Conservation (phyloP, 2,797 vertebrate genomes). For the Lagodon rhomboides region DNA sequence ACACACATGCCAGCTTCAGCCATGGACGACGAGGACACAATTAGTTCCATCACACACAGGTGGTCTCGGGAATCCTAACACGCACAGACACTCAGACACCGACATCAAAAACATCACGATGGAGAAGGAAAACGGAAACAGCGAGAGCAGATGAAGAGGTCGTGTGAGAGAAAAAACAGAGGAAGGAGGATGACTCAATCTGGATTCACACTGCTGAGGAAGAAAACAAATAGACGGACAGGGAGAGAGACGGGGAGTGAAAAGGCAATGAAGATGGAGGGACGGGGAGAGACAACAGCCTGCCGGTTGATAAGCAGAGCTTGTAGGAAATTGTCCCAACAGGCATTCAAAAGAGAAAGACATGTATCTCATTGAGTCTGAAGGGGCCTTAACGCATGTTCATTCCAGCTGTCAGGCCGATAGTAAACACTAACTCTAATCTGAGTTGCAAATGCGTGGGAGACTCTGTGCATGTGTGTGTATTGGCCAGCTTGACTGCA, state of each 20-base stretch:
- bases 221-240: slow-evolving; percentile 31
- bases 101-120: slow-evolving; percentile 3
- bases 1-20: background rate
- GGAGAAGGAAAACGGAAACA: slow-evolving; percentile 3
- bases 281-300: slow-evolving; percentile 21
- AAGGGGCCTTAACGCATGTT: slow-evolving; percentile 52
- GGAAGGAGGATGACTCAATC: slow-evolving; percentile 51
- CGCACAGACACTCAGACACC: background rate
- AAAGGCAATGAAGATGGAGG: slow-evolving; percentile 35
- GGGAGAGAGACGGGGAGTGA: slow-evolving; percentile 17
- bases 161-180: background rate
- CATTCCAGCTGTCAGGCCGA: slow-evolving; percentile 53
- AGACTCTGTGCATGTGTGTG: slow-evolving; percentile 16
- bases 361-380: slow-evolving; percentile 52
- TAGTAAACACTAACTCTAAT: slow-evolving; percentile 54
- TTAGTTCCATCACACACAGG: slow-evolving; percentile 21
- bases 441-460: slow-evolving; percentile 33
- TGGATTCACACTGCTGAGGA: slow-evolving; percentile 46
- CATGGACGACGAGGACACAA: background rate
- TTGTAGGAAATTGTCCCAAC: slow-evolving; percentile 54
- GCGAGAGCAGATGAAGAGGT: slow-evolving; percentile 6
- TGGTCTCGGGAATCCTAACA: background rate
- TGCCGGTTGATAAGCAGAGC: slow-evolving; percentile 36
- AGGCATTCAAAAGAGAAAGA: slow-evolving; percentile 43
- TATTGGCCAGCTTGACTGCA: slow-evolving; percentile 5